phyloP scores from a whole-genome alignment of 2,888 invertebrate species.

The Acrobasis repandana region DNA sequence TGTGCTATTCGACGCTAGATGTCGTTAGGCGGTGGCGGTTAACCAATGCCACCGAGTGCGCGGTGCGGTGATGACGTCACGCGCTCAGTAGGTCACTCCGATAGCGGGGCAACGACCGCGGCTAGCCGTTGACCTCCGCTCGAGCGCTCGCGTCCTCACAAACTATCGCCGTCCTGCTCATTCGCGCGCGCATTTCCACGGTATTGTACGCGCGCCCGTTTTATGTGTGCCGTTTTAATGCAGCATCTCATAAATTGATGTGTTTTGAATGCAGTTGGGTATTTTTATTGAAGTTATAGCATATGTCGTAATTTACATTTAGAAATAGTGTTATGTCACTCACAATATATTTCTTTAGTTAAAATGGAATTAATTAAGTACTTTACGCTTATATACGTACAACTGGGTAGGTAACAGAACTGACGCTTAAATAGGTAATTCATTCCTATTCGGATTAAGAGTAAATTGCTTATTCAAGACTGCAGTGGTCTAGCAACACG shows the following conservation, averaged over 20 bases:
- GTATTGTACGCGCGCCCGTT: slow-evolving; percentile 63
- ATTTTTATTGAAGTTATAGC: slow-evolving; percentile 20
- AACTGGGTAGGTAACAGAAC: background rate
- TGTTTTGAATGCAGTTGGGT: slow-evolving; percentile 39
- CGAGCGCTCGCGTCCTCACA: slow-evolving; percentile 74
- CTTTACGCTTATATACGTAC: background rate
- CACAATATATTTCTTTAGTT: too few relatives aligned
- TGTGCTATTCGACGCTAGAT: slow-evolving; percentile 70
- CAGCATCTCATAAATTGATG: slow-evolving; percentile 56
- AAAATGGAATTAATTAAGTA: background rate
- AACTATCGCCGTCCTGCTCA: slow-evolving; percentile 61
- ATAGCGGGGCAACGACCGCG: slow-evolving; percentile 84
- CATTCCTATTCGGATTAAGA: background rate
- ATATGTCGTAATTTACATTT: slow-evolving; percentile 15
- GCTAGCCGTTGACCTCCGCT: slow-evolving; percentile 84
- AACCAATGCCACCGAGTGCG: slow-evolving; percentile 66
- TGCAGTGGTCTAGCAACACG: background rate
- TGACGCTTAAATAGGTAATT: background rate
- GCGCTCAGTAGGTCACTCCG: slow-evolving; percentile 83
- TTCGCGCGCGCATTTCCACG: slow-evolving; percentile 62
- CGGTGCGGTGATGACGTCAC: slow-evolving; percentile 81
- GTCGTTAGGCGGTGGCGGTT: slow-evolving; percentile 61
- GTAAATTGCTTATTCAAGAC: background rate
- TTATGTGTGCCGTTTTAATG: slow-evolving; percentile 56
- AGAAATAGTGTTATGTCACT: slow-evolving; percentile 8